Evolutionary conservation across 2,888 invertebrate genomes (phyloP).

Genomic region (Orthosia cruda): DNA sequence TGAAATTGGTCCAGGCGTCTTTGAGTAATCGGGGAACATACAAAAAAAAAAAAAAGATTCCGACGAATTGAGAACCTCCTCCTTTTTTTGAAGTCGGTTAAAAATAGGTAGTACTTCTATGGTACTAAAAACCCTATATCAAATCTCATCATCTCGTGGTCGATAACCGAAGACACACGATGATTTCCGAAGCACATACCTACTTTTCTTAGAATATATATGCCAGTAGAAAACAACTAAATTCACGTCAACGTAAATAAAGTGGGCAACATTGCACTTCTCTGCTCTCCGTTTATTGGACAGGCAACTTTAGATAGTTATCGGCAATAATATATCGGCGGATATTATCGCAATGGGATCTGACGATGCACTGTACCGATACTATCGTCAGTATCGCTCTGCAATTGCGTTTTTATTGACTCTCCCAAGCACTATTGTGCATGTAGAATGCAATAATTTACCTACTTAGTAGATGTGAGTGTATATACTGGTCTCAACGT

Average conservation of each 20-base stretch:
- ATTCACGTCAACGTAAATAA: constrained; percentile 7
- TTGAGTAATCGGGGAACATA: too few species aligned
- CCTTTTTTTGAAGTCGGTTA: too few species aligned
- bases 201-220: too few species aligned
- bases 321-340: constrained; percentile 33
- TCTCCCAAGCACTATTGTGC: background rate
- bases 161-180: too few species aligned
- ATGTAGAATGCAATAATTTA: background rate
- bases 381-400: constrained; percentile 1
- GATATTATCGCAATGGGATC: constrained; percentile 41
- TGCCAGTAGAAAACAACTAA: background rate
- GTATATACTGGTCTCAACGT: background rate
- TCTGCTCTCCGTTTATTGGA: background rate
- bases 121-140: too few species aligned
- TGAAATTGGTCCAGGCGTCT: too few species aligned
- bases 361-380: constrained; percentile 35
- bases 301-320: constrained; percentile 31
- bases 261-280: constrained; percentile 15
- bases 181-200: too few species aligned
- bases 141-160: too few species aligned
- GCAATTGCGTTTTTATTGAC: constrained; percentile 36
- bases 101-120: too few species aligned
- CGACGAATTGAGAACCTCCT: too few species aligned
- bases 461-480: background rate
- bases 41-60: too few species aligned